Evolutionary conservation across 2,888 invertebrate species (phyloP).

Genomic region (Capitulum mitella): DNA sequence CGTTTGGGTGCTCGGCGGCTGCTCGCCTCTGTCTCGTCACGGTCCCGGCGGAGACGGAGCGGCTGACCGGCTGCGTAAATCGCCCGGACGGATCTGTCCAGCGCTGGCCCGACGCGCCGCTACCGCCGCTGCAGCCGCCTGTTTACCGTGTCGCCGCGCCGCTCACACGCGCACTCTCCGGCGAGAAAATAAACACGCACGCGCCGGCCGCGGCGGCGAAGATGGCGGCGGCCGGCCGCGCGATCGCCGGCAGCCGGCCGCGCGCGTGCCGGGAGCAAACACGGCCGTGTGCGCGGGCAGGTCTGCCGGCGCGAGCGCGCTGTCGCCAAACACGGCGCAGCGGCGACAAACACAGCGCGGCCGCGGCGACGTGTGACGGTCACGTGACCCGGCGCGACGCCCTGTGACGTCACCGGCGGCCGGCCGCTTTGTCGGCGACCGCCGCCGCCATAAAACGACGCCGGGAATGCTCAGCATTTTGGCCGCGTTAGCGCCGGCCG

Average conservation of each 20-base stretch:
- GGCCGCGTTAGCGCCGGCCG: neutral
- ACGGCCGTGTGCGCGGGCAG: too few relatives aligned
- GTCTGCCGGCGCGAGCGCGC: neutral
- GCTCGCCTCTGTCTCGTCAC: neutral
- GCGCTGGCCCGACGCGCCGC: too few relatives aligned
- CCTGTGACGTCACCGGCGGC: too few relatives aligned
- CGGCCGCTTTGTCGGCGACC: neutral
- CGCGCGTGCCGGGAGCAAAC: neutral
- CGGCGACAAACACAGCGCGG: too few relatives aligned
- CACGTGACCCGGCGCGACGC: too few relatives aligned
- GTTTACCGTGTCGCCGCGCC: neutral
- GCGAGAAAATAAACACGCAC: neutral
- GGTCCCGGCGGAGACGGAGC: too few relatives aligned
- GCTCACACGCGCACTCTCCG: neutral
- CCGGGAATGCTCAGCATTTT: neutral
- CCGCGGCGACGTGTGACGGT: too few relatives aligned
- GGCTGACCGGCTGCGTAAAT: too few relatives aligned
- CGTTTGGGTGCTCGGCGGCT: neutral
- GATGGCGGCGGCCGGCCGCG: neutral
- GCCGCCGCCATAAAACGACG: neutral
- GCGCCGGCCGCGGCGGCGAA: neutral
- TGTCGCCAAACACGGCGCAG: neutral
- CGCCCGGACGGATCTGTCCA: too few relatives aligned
- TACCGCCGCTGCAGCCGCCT: too few relatives aligned
- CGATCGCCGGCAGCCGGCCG: neutral